Base-by-base conservation (phyloP, 2,888 invertebrate genomes). In the Isotomurus palustris region DNA sequence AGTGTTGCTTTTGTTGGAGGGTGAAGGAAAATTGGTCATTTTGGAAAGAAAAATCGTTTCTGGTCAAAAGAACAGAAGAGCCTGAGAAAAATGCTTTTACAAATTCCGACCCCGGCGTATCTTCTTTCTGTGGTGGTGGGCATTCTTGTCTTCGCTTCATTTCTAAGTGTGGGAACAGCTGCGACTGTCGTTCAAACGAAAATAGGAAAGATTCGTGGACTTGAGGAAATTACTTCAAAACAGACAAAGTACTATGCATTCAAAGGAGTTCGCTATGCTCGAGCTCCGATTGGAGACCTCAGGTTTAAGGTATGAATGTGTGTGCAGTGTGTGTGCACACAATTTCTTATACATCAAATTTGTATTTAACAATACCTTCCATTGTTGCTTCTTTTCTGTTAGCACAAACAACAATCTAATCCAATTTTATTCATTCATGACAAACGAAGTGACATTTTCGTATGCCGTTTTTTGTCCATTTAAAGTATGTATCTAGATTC, bases 181-280 rank as follows among this genome's bases (percentile, higher is more conserved):
- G 59, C 58, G 25, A 57, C 45, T 25, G 58, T 67, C 38, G 66
- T 72, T 29, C 58, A 61, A 55, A 71, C 70, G 10, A 64, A 67
- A 59, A 56, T 69, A 41, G 72, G 72, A 28, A 62, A 68, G 57
- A 67, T 71, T 48, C 63, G 63, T 27, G 72, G 72, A 22, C 47
- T 62, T 8, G 55, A 64, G 56, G 67, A 66, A 47, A 65, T 58
- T 17, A 66, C 67, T 17, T 53, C 56, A 3, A 53, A 45, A 48
- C 62, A 61, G 32, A 57, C 53, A 28, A 68, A 64, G 49, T 72
- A 72, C 58, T 71, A 65, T 47, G 65, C 71, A 19, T 73, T 72
- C 57, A 68, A 64, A 38, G 72, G 72, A 5, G 69, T 73, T 19
- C 71, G 71, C 2, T 73, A 72, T 57, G 73, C 73, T 14, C 52